phyloP scores from a whole-genome alignment of 1,140 invertebrate species.

The Lycorma delicatula region DNA sequence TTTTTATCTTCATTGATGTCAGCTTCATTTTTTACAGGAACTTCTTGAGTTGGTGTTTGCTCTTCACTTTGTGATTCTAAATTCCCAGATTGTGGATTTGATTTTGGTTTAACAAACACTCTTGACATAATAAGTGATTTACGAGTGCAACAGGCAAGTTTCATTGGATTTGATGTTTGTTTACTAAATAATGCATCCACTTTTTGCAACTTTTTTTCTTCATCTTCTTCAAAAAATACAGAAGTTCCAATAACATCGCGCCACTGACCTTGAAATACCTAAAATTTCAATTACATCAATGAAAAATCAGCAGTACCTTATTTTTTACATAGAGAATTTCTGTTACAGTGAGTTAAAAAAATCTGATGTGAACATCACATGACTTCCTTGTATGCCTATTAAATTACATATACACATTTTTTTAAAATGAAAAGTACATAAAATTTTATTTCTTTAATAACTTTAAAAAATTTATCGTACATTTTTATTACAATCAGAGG shows the following conservation, averaged over 20 bases:
- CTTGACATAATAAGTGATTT: conserved; percentile 24
- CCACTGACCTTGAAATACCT: conserved; percentile 25
- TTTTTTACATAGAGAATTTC: not conserved
- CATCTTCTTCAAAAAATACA: conserved; percentile 25
- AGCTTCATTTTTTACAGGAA: too few species aligned
- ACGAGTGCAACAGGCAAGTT: conserved; percentile 21
- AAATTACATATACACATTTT: not conserved
- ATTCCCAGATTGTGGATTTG: too few species aligned
- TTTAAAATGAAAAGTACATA: not conserved
- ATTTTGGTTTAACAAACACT: conserved; percentile 24
- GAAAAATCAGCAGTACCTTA: conserved; percentile 1
- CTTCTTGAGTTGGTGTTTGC: too few species aligned
- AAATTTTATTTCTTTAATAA: not conserved
- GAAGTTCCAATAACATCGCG: conserved; percentile 24
- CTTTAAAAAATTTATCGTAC: not conserved
- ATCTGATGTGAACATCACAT: too few species aligned
- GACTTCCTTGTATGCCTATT: too few species aligned
- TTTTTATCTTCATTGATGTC: too few species aligned
- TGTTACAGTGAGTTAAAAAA: too few species aligned
- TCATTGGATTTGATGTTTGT: conserved; percentile 5
- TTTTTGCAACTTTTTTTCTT: not conserved
- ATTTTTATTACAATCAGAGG: too few species aligned
- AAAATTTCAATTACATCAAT: conserved; percentile 9
- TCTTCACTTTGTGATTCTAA: too few species aligned
- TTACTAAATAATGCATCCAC: conserved; percentile 20